Percentiles rank a stretch among this genome's conserved stretches.
Evolutionary conservation across 1,140 invertebrate genomes (phyloP).

Genomic region (Meloidogyne chitwoodi): DNA sequence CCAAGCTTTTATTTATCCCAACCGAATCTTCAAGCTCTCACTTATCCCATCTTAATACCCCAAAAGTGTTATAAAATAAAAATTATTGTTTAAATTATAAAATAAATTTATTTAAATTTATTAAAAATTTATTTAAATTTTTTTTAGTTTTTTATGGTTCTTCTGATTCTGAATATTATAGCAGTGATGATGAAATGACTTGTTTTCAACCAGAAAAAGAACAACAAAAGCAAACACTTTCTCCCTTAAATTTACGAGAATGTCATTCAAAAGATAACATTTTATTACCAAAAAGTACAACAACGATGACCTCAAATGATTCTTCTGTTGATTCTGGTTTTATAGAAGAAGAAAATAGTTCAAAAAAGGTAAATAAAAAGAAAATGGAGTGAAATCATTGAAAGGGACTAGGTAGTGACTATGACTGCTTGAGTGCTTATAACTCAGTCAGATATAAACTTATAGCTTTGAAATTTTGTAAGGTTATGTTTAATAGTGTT

Average conservation of each 20-base stretch:
- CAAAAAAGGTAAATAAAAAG: background rate
- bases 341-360: background rate
- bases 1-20: no score
- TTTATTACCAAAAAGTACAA: background rate
- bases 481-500: background rate
- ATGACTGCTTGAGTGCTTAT: background rate
- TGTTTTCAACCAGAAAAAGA: background rate
- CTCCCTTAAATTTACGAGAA: background rate
- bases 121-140: background rate
- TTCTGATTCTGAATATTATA: background rate
- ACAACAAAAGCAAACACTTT: background rate
- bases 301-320: background rate
- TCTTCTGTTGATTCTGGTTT: background rate
- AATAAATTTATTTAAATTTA: background rate
- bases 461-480: background rate
- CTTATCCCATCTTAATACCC: no score
- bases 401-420: no score
- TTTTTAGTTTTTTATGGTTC: background rate
- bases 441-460: background rate
- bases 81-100: no score
- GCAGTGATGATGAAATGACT: background rate
- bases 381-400: no score
- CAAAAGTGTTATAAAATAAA: no score
- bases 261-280: background rate
- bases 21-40: no score